These are phyloP conservation scores for Cataglyphis hispanica DNA, from an alignment of 1,140 invertebrate genomes.

Conservation along the genomic window DNA sequence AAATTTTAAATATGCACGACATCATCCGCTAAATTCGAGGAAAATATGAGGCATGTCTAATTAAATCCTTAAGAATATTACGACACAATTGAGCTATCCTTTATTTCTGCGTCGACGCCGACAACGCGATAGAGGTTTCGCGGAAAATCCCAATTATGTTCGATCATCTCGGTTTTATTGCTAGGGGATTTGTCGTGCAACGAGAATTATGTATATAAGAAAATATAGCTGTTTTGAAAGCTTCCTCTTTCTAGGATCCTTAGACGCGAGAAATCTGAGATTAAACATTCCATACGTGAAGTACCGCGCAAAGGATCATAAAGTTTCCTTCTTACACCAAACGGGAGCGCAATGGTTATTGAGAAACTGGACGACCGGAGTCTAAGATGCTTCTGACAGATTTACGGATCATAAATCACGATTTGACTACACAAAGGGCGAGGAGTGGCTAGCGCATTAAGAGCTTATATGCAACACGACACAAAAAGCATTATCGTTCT, in stretches of 20 bases:
- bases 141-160: background rate
- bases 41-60: constrained; percentile 16
- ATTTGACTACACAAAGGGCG: constrained; percentile 13
- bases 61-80: constrained; percentile 37
- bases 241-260: background rate
- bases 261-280: background rate
- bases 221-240: background rate
- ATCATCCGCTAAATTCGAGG: background rate
- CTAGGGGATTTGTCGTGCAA: background rate
- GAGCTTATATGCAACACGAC: constrained; percentile 50
- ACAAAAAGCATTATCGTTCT: constrained; percentile 33
- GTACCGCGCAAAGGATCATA: constrained; percentile 1
- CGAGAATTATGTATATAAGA: background rate
- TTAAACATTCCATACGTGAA: background rate
- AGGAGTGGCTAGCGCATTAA: background rate
- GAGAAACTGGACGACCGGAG: constrained; percentile 20
- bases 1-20: constrained; percentile 16
- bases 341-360: constrained; percentile 18
- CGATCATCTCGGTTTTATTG: background rate
- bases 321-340: constrained; percentile 8
- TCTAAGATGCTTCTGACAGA: background rate
- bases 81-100: background rate
- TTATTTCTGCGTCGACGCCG: background rate
- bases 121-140: background rate
- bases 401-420: constrained; percentile 13